phyloP scores from a whole-genome alignment of 1,140 invertebrate genomes.

The Trypoxylus dichotomus region DNA sequence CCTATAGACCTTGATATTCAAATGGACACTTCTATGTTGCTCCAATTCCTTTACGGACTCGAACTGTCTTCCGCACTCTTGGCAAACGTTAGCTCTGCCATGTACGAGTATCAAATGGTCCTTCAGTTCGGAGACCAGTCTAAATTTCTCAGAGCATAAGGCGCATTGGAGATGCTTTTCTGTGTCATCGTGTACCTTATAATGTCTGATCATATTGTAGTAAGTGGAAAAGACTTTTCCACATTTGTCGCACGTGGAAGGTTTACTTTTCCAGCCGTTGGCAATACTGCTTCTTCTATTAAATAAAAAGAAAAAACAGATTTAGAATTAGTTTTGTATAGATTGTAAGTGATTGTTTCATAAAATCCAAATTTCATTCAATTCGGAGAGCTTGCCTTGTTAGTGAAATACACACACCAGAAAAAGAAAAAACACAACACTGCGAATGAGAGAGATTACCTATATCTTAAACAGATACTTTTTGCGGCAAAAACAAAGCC shows the following conservation, averaged over 20 bases:
- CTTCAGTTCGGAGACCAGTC: constrained; percentile 55
- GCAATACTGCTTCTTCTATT: not conserved
- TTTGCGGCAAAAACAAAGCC: no score
- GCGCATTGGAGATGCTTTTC: constrained; percentile 56
- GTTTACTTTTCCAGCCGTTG: constrained; percentile 26
- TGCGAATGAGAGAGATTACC: no score
- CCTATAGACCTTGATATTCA: constrained; percentile 65
- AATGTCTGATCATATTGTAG: constrained; percentile 60
- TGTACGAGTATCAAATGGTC: constrained; percentile 52
- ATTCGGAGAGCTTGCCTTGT: no score
- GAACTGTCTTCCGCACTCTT: constrained; percentile 65
- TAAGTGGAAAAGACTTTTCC: constrained; percentile 58
- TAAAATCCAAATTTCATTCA: no score
- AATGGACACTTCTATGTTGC: constrained; percentile 67
- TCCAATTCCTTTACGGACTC: constrained; percentile 60
- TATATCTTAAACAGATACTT: no score
- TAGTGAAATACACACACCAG: no score
- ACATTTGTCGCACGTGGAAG: constrained; percentile 54
- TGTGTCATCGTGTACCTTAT: constrained; percentile 46
- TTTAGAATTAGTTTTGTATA: not conserved
- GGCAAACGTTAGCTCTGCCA: constrained; percentile 52
- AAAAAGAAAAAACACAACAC: no score
- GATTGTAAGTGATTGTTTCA: no score
- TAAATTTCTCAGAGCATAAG: constrained; percentile 56
- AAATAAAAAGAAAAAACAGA: not conserved